Conservation (phyloP, 2,113 vertebrate species). For the Vombatus ursinus region DNA sequence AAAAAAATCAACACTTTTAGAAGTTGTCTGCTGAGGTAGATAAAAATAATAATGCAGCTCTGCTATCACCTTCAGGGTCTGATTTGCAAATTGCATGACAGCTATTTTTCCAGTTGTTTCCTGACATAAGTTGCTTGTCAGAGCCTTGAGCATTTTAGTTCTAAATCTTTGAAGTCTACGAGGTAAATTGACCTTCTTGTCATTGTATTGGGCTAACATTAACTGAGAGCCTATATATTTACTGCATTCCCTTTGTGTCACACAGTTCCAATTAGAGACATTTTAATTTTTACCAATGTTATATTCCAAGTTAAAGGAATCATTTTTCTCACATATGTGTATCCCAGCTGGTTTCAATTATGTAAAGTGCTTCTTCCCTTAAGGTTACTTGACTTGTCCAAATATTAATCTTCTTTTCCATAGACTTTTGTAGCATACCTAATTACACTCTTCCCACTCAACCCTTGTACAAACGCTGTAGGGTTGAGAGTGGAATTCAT, state of each 20-base stretch:
- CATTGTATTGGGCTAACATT: conserved; percentile 1
- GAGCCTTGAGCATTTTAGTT: conserved; percentile 28
- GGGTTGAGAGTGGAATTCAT: conserved; percentile 40
- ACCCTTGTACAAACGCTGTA: background rate
- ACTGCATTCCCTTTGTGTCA: background rate
- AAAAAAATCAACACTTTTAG: conserved; percentile 59
- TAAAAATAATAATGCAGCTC: conserved; percentile 75
- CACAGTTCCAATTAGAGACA: conserved; percentile 22
- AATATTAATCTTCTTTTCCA: conserved; percentile 49
- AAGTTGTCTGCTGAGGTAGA: conserved; percentile 66
- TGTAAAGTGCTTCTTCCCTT: conserved; percentile 5
- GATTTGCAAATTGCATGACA: conserved; percentile 65
- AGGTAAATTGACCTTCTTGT: conserved; percentile 31
- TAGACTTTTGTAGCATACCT: background rate
- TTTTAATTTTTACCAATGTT: conserved; percentile 1
- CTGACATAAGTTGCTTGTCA: conserved; percentile 45
- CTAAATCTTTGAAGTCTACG: conserved; percentile 56
- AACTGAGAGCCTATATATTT: background rate
- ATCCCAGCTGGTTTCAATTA: conserved; percentile 11
- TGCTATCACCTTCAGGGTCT: conserved; percentile 62
- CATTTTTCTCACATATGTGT: conserved; percentile 6
- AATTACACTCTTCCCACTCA: conserved; percentile 48
- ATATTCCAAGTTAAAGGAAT: background rate
- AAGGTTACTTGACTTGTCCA: conserved; percentile 32
- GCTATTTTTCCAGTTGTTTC: conserved; percentile 63